Evolutionary conservation across 2,888 invertebrate species (phyloP), one percentile per base, ranked within the genome.

Genomic region (Platypus cylindrus): DNA sequence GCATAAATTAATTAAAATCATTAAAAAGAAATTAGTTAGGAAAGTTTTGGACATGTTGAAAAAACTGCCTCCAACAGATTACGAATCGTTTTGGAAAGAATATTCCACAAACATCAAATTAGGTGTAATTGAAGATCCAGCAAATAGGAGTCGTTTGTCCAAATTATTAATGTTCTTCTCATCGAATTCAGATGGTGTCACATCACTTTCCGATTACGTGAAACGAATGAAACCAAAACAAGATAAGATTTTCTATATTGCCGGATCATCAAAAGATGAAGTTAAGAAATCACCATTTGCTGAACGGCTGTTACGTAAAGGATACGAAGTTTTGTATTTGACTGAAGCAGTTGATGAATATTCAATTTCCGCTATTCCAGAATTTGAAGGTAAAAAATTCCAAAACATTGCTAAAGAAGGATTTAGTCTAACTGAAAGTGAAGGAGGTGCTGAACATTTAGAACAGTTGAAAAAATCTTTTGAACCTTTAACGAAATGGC

Each of bases 341-440:
- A 78, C 81, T 7, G 98, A 99, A 66, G 89, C 98, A 18, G 94
- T 98, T 30, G 98, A 98, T 66, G 98, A 98, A 65, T 98, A 98
- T 66, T 81, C 87, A 51, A 84, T 98, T 49, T 89, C 91, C 32
- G 82, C 93, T 28, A 68, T 98, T 60, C 94, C 97, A 2, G 97
- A 98, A 65, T 98, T 87, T 64, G 97, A 98, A 54, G 91, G 93
- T 34, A 91, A 94, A 68, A 97, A 94, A 65, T 97, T 98, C 84
- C 93, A 93, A 66, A 99, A 99, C 62, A 90, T 95, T 34, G 98
- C 98, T 48, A 99, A 98, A 66, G 98, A 99, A 68, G 94, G 94
- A 18, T 80, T 97, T 58, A 75, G 79, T 47, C 64, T 97, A 5
- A 76, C 82, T 27, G 87, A 90, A 53, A 68, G 66, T 11, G 74